Conservation (phyloP, 2,797 vertebrate species). For the Coilia nasus region DNA sequence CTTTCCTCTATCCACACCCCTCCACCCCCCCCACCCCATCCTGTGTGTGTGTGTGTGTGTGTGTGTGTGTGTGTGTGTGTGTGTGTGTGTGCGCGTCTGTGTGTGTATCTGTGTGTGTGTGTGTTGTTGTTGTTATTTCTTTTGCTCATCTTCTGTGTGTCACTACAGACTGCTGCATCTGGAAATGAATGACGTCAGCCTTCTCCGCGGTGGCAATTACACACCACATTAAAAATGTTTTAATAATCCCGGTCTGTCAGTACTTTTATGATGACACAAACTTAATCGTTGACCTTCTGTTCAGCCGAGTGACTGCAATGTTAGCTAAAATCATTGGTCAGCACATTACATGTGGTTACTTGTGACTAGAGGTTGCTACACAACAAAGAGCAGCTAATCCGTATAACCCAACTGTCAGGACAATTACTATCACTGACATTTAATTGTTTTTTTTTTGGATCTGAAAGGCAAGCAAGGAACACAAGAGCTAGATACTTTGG, state of each 20-base stretch:
- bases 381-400: too few species aligned
- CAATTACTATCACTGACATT: too few species aligned
- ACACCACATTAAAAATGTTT: neutral
- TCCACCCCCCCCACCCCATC: neutral
- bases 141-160: neutral
- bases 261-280: neutral
- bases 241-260: neutral
- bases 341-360: too few species aligned
- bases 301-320: neutral
- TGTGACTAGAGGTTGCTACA: too few species aligned
- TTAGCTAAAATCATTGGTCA: too few species aligned
- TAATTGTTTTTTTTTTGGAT: too few species aligned
- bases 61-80: neutral
- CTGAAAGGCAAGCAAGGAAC: too few species aligned
- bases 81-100: neutral
- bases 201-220: neutral
- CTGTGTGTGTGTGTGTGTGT: too few species aligned
- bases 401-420: too few species aligned
- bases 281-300: neutral
- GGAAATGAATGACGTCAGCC: neutral
- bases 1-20: neutral
- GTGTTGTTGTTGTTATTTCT: too few species aligned
- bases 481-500: too few species aligned
- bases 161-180: neutral
- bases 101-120: neutral